Base-by-base conservation (phyloP, 2,797 vertebrate genomes). In the Hirundo rustica region DNA sequence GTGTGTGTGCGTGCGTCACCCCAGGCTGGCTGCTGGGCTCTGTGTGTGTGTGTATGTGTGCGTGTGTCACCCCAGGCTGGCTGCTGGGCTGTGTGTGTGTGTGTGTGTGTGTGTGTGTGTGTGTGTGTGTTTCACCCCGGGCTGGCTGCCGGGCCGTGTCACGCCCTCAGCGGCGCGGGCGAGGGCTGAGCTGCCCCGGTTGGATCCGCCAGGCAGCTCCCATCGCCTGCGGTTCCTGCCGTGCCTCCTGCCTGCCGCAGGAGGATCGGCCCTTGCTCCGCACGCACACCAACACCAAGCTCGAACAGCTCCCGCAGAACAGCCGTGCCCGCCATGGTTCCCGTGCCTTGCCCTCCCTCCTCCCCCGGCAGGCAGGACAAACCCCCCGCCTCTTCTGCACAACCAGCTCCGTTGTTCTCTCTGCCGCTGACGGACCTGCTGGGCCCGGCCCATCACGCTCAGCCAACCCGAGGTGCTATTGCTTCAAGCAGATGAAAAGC, bases 171-270 rank as follows among this genome's bases (percentile, higher is more conserved):
- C 13, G 1, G 53, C 53, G 53, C 19, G 51, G 51, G 51, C 18
- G 54, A 34, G 40, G 50, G 16, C 18, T 5, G 6, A 21, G n/a
- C 60, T 6, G 26, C 9, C 3, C 32, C 11, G 15, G 2, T 4
- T 2, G 9, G 5, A 9, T 5, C 20, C 27, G 0, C 15, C 54
- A 0, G 8, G 1, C 15, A 4, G 27, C 51, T 42, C 29, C 68
- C 30, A 1, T 3, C 53, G 7, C 22, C 38, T 2, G 74, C 8
- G 54, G 17, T 3, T 40, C 47, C 70, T 6, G 26, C 18, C 1
- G 16, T 23, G 50, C 57, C 44, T 62, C 51, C 40, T 23, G 79
- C 42, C 85, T 4, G 10, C 30, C 14, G 8, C 8, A 5, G 71
- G 13, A 38, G 53, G 18, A 47, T 21, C 14, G 16, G 16, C 14